phyloP scores from a whole-genome alignment of 2,113 vertebrate species.

The Urocitellus parryii region DNA sequence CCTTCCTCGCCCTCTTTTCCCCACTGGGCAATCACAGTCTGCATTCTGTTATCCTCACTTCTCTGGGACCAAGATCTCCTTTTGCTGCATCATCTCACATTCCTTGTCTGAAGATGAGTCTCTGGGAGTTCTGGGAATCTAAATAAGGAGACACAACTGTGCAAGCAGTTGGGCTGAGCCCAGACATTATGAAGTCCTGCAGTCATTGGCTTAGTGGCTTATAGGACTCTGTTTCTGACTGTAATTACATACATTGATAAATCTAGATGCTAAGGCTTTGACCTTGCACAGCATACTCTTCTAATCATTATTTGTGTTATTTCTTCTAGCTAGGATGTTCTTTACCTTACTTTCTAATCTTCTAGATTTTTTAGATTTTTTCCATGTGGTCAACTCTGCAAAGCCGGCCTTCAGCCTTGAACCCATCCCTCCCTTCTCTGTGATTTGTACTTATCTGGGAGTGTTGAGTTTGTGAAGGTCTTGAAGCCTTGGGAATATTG shows the following conservation, averaged over 20 bases:
- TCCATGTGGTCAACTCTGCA: not conserved
- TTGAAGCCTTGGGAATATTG: not conserved
- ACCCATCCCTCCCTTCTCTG: not conserved
- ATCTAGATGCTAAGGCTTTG: not conserved
- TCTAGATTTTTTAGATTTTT: not conserved
- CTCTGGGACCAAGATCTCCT: not conserved
- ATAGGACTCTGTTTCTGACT: not conserved
- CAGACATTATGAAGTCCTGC: rapidly evolving
- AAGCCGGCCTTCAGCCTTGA: not conserved
- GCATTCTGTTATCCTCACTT: not conserved
- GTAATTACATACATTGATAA: not conserved
- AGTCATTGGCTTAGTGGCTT: not conserved
- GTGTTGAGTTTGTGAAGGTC: not conserved
- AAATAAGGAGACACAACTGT: not conserved
- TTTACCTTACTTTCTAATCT: not conserved
- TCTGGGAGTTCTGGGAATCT: not conserved
- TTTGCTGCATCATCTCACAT: too few relatives aligned
- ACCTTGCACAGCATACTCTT: not conserved
- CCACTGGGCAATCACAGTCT: not conserved
- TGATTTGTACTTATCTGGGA: not conserved
- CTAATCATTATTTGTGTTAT: not conserved
- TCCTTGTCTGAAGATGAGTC: not conserved
- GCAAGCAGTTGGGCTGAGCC: not conserved
- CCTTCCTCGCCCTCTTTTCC: not conserved
- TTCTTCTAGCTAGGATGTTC: not conserved